Evolutionary conservation across 2,797 vertebrate species (phyloP).

Genomic region (Calcarius lapponicus): DNA sequence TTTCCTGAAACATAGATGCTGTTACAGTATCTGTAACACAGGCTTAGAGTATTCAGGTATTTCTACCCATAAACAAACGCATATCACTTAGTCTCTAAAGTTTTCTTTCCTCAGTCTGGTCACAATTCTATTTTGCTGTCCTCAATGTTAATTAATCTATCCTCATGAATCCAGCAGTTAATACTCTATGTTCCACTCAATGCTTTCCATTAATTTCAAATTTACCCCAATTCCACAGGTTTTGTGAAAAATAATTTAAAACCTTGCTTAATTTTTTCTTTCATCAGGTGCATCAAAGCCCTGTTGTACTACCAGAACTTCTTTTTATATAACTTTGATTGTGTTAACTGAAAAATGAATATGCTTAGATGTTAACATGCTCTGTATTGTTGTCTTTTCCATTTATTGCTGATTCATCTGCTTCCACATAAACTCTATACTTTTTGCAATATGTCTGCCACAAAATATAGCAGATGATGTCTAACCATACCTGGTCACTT

Average conservation of each 20-base stretch:
- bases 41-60: background rate
- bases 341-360: background rate
- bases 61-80: background rate
- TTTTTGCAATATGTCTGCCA: background rate
- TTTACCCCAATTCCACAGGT: background rate
- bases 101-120: background rate
- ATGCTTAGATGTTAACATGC: background rate
- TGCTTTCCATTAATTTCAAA: background rate
- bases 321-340: background rate
- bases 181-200: background rate
- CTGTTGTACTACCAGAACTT: background rate
- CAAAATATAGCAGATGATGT: background rate
- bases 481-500: background rate
- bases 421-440: background rate
- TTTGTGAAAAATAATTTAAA: background rate
- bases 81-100: background rate
- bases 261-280: background rate
- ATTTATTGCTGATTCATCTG: background rate
- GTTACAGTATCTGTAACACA: background rate
- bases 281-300: background rate
- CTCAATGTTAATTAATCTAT: background rate
- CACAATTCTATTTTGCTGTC: background rate
- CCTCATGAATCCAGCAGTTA: background rate
- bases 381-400: background rate
- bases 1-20: background rate